Evolutionary conservation across 2,113 vertebrate species (phyloP), one percentile per base, ranked within the genome.

Genomic region (Cygnus atratus): DNA sequence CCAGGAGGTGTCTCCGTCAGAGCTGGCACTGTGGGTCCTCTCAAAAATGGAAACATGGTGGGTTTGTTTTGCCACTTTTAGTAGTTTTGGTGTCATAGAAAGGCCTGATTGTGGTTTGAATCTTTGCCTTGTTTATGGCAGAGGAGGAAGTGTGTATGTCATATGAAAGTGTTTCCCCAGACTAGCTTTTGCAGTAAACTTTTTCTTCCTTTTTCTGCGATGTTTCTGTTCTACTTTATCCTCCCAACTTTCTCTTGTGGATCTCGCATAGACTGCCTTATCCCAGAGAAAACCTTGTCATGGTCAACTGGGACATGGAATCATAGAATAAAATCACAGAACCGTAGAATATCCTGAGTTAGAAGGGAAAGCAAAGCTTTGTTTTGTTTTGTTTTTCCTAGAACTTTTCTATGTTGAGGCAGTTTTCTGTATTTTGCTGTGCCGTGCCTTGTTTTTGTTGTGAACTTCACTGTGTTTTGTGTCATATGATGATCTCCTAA

Each of bases 381-480:
- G n/a, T 13, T 4, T 9, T 4, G 1, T 0, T 13, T 87, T 74
- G 33, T 39, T 44, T 39, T 33, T 22, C 24, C 43, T 46, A 13
- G 25, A 80, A 29, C 13, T 79, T 39, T 66, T 76, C 35, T 0
- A 0, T 62, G 26, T 78, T 75, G 4, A 2, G 58, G 39, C 62
- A 72, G 22, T 29, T 61, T 74, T 28, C 19, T 68, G 8, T 50
- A 6, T 28, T 39, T 48, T 65, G 39, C 24, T 75, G 65, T 57
- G 39, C 43, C 37, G 22, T 18, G 13, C 54, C 71, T 58, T 1
- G 19, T 26, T 66, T 65, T 50, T 54, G 15, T 19, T 65, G 20
- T 29, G 41, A 41, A 62, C 33, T 79, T 85, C 63, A 54, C 26
- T 14, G 3, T 0, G 0, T 22, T 78, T 41, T 0, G 1, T 1